Base-by-base conservation (phyloP, 2,797 vertebrate genomes). In the Poeciliopsis infans region DNA sequence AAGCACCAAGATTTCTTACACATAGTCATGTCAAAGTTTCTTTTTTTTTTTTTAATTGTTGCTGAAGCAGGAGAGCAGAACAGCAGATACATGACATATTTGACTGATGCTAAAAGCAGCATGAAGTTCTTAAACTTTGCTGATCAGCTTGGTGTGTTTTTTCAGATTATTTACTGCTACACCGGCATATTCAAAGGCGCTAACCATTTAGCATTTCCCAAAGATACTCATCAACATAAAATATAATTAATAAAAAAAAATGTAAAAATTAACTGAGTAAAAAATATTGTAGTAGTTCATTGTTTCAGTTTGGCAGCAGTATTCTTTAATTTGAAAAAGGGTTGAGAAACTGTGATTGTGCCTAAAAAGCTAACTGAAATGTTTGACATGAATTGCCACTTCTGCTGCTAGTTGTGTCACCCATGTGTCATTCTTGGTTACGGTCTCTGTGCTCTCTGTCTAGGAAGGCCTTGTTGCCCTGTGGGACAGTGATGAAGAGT, bases 401-500 rank as follows among this genome's bases (percentile, higher is more conserved):
- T 79, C 82, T 84, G 79, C 84, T 88, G 82, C 87, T 83, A 82
- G 5, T 80, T 51, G 79, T 85, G 86, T 87, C 83, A 79, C 82
- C 83, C 71, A 82, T 76, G 78, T 92, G 87, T 88, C 87, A 80
- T 76, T 18, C 39, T 71, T 89, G 85, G 89, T 90, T 86, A 90
- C 47, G 84, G 66, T 87, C 51, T 83, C 80, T 88, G 49, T 59
- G 7, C 85, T 85, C 74, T 83, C 81, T 70, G 73, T 89, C 72
- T 89, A 99, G 98, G 97, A 96, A 90, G 94, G 92, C 79, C 96
- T 99, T 83, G 91, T 97, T 77, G 94, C 96, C 92, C 95, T 99
- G 83, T 98, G 96, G 97, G 97, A 97, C 90, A 94, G 96, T 55
- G 94, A 94, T 83, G 96, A 96, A 83, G 93, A 94, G 79, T 91